Conservation (phyloP, 2,797 vertebrate species). For the Hippocampus kuda region DNA sequence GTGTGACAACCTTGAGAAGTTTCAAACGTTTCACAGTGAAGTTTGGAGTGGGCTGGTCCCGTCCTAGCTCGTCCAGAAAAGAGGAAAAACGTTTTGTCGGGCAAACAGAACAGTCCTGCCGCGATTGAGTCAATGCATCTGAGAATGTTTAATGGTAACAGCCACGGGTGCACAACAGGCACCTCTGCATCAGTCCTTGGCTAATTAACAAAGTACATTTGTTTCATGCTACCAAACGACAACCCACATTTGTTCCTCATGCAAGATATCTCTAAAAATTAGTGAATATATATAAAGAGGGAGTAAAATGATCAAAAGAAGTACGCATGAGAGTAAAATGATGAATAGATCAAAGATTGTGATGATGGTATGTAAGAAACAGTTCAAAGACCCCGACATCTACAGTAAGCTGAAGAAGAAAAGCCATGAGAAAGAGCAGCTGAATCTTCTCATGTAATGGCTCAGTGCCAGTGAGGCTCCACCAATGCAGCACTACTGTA, state of each 20-base stretch:
- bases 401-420: constrained; percentile 25
- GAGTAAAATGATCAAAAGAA: background rate
- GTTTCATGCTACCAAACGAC: constrained; percentile 40
- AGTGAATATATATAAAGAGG: background rate
- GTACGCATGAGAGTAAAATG: background rate
- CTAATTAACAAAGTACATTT: constrained; percentile 56
- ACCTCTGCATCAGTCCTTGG: constrained; percentile 38
- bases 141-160: constrained; percentile 15
- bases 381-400: constrained; percentile 13
- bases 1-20: no score
- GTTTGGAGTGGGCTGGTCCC: background rate
- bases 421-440: constrained; percentile 35
- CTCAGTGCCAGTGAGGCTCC: constrained; percentile 54
- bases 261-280: background rate
- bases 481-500: constrained; percentile 63
- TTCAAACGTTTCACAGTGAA: background rate
- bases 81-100: background rate
- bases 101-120: background rate
- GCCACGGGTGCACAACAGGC: constrained; percentile 49
- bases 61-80: background rate
- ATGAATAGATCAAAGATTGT: constrained; percentile 1
- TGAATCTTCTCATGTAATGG: constrained; percentile 59
- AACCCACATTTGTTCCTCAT: background rate
- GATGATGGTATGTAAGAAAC: background rate
- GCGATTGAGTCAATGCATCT: background rate